Evolutionary conservation across 2,888 invertebrate genomes (phyloP).

Genomic region (Scaptomyza reducta): DNA sequence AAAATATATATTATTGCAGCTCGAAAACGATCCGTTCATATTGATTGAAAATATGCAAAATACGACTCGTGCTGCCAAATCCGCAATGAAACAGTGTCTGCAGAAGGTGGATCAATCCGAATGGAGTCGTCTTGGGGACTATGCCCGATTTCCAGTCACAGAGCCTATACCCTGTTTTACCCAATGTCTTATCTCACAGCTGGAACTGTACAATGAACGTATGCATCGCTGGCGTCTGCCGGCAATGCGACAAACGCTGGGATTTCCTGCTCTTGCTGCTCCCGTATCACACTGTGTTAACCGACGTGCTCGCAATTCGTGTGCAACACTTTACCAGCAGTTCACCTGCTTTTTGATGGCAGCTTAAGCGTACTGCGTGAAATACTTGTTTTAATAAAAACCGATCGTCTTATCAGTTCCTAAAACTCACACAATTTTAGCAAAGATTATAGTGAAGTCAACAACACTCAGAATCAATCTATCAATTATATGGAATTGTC

Average conservation of each 20-base stretch:
- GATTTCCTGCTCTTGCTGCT: slow-evolving; percentile 56
- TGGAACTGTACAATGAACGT: slow-evolving; percentile 70
- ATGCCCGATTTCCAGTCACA: slow-evolving; percentile 58
- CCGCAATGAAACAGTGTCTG: slow-evolving; percentile 78
- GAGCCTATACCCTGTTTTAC: slow-evolving; percentile 81
- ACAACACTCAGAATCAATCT: too few relatives aligned
- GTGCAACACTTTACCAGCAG: slow-evolving; percentile 66
- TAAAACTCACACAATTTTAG: too few relatives aligned
- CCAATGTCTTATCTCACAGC: slow-evolving; percentile 69
- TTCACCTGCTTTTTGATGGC: slow-evolving; percentile 74
- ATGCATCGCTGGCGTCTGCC: slow-evolving; percentile 69
- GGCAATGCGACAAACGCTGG: slow-evolving; percentile 61
- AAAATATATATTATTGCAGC: slow-evolving; percentile 48
- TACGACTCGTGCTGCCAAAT: slow-evolving; percentile 60
- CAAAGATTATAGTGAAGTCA: too few relatives aligned
- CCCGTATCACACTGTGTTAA: slow-evolving; percentile 47
- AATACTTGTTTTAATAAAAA: too few relatives aligned
- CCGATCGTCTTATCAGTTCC: too few relatives aligned
- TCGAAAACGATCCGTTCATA: slow-evolving; percentile 79
- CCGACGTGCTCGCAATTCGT: slow-evolving; percentile 49
- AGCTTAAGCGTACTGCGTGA: not conserved
- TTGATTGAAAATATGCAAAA: slow-evolving; percentile 74
- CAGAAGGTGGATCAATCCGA: slow-evolving; percentile 65
- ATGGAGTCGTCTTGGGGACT: slow-evolving; percentile 67
- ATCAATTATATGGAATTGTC: not conserved